Percentiles rank a stretch among this genome's conserved stretches.
phyloP scores from a whole-genome alignment of 2,888 invertebrate species.

The Galerucella nymphaeae region DNA sequence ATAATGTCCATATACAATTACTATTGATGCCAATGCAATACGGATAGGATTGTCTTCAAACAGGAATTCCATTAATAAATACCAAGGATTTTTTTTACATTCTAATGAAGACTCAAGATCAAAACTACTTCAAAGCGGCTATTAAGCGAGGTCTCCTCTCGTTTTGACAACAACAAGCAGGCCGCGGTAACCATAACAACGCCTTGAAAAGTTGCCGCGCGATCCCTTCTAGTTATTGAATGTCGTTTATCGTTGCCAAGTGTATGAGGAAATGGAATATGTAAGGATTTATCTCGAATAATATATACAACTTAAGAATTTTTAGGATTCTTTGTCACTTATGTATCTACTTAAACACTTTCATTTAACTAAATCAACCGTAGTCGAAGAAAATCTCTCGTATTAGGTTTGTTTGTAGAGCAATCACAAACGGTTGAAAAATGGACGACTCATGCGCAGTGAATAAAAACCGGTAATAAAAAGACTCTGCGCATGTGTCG shows the following conservation, averaged over 20 bases:
- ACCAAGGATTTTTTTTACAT: constrained; percentile 31
- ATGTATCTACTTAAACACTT: too few species aligned
- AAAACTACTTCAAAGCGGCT: constrained; percentile 19
- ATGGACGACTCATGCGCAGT: too few species aligned
- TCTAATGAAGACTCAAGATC: constrained; percentile 30
- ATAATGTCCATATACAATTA: constrained; percentile 4
- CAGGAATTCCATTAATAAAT: constrained; percentile 27
- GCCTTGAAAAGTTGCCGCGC: constrained; percentile 40
- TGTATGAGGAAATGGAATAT: neutral
- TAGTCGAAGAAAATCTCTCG: too few species aligned
- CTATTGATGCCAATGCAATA: constrained; percentile 4
- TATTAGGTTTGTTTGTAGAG: too few species aligned
- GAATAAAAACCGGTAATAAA: too few species aligned
- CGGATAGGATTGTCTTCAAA: constrained; percentile 16
- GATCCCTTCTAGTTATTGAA: neutral
- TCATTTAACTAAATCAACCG: too few species aligned
- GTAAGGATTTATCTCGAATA: neutral
- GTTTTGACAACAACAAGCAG: constrained; percentile 28
- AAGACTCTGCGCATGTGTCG: too few species aligned
- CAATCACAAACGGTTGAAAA: too few species aligned
- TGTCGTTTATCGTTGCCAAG: neutral
- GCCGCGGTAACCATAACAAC: constrained; percentile 40
- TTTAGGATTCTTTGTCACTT: neutral
- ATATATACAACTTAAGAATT: neutral
- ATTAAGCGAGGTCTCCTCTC: constrained; percentile 29